Percentiles rank a stretch among this genome's conserved stretches.
These are phyloP conservation scores for Drosophila funebris DNA, from an alignment of 1,140 invertebrate species.

Conservation along the genomic window DNA sequence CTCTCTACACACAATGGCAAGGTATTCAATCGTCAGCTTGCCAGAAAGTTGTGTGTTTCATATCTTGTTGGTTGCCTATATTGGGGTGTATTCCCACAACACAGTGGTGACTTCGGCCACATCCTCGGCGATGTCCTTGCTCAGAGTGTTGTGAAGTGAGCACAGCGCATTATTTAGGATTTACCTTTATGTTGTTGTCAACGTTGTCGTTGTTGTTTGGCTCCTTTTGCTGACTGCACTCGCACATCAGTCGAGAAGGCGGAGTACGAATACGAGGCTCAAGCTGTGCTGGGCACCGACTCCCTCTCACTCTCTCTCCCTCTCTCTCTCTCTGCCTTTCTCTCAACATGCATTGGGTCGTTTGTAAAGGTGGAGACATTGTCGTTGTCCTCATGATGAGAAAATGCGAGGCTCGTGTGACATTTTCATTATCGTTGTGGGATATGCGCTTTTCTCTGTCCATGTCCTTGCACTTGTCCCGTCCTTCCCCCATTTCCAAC, in stretches of 20 bases:
- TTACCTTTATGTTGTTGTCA: slow-evolving; percentile 82
- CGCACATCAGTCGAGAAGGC: slow-evolving; percentile 21
- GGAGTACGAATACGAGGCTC: slow-evolving; percentile 4
- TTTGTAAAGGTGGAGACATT: slow-evolving; percentile 57
- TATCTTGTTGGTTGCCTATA: neutral
- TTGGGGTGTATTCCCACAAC: slow-evolving; percentile 60
- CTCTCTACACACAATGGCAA: neutral
- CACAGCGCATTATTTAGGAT: slow-evolving; percentile 79
- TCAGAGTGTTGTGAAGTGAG: slow-evolving; percentile 66
- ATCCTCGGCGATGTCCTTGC: slow-evolving; percentile 13
- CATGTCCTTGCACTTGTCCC: slow-evolving; percentile 7
- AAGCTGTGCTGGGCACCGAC: slow-evolving; percentile 23
- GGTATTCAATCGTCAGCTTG: slow-evolving; percentile 19
- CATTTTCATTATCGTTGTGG: slow-evolving; percentile 82
- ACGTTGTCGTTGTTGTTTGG: slow-evolving; percentile 40
- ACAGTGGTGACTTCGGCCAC: neutral
- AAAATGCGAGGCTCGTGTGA: slow-evolving; percentile 82
- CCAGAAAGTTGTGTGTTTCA: neutral
- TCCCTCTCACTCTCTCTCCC: neutral
- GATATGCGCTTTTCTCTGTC: slow-evolving; percentile 71
- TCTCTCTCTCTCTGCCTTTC: neutral
- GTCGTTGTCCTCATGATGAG: slow-evolving; percentile 66
- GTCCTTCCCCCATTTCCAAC: neutral
- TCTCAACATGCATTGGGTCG: slow-evolving; percentile 36
- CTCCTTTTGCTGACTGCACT: slow-evolving; percentile 58